Conservation (phyloP, 2,113 vertebrate genomes). For the Equus przewalskii region DNA sequence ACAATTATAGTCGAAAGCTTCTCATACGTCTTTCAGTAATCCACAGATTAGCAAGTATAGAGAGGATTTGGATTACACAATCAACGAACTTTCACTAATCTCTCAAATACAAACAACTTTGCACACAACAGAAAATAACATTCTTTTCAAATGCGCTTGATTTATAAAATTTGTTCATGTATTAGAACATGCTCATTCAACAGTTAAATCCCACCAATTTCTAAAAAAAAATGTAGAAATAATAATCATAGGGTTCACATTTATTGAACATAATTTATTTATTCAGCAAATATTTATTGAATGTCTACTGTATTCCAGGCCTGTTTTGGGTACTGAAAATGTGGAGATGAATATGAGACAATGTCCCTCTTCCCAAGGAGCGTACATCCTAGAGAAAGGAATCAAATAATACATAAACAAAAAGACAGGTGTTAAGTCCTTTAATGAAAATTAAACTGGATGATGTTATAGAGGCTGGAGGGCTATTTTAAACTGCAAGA, state of each 20-base stretch:
- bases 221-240: neutral
- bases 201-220: conserved; percentile 29
- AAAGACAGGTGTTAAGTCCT: neutral
- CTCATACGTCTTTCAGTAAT: conserved; percentile 2
- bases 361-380: neutral
- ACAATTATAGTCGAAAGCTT: neutral
- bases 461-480: neutral
- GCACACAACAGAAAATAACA: neutral
- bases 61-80: conserved; percentile 20
- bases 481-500: neutral
- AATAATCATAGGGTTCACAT: neutral
- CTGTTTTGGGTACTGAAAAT: conserved; percentile 27
- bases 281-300: conserved; percentile 36
- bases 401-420: neutral
- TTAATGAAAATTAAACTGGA: neutral
- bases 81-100: neutral
- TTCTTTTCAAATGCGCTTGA: conserved; percentile 21
- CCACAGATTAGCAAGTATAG: conserved; percentile 34
- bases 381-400: neutral
- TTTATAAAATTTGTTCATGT: neutral
- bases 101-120: conserved; percentile 48
- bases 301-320: neutral
- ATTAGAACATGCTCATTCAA: conserved; percentile 10
- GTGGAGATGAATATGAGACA: neutral
- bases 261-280: conserved; percentile 3